Conservation (phyloP, 2,797 vertebrate species). For the Dromococcyx pavoninus region DNA sequence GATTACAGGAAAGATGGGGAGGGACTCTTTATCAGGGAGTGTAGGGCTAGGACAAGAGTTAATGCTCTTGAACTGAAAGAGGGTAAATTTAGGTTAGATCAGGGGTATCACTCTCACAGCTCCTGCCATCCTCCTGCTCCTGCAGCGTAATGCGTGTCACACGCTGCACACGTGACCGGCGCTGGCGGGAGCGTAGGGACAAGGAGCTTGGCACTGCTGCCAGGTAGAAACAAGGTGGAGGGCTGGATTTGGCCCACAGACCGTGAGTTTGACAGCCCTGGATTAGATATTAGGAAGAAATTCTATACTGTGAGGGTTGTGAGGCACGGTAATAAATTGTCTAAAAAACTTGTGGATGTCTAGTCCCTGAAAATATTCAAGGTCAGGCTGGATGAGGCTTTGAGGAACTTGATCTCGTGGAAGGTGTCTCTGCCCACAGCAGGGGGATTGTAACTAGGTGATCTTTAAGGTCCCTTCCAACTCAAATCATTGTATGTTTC, state of each 20-base stretch:
- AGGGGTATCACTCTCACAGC: too few relatives aligned
- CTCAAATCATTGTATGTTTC: neutral
- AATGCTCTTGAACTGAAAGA: neutral
- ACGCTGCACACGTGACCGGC: too few relatives aligned
- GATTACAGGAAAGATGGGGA: neutral
- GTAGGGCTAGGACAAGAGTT: fast-evolving
- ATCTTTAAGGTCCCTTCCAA: neutral
- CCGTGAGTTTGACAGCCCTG: too few relatives aligned
- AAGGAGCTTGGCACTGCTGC: too few relatives aligned
- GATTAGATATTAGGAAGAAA: neutral
- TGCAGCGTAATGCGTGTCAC: too few relatives aligned
- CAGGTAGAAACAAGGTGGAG: too few relatives aligned
- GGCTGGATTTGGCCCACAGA: too few relatives aligned
- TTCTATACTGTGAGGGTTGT: neutral
- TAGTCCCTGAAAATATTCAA: neutral
- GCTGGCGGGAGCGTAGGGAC: too few relatives aligned
- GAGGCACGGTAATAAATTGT: neutral
- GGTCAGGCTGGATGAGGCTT: neutral
- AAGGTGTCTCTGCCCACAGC: neutral
- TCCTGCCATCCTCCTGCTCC: too few relatives aligned
- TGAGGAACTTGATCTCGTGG: neutral
- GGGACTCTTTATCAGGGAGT: neutral
- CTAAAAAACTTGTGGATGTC: neutral
- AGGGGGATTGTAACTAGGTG: neutral
- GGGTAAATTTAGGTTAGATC: neutral